Base-by-base conservation (phyloP, 2,888 invertebrate genomes). In the Cryptosula pallasiana region DNA sequence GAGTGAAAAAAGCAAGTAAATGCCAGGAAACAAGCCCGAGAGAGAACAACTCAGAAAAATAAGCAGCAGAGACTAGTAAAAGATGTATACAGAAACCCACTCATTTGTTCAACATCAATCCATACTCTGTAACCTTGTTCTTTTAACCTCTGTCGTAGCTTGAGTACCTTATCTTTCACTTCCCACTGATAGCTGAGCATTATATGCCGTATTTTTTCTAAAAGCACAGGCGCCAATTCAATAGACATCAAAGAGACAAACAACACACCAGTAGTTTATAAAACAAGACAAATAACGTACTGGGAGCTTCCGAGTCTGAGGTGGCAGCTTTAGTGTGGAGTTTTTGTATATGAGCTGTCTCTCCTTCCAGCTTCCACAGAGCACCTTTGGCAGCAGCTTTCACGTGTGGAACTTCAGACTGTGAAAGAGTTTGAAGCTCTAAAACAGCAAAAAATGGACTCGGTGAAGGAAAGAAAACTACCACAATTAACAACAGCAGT, bases 81-180 rank as follows among this genome's bases (percentile, higher is more conserved):
- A 16, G 34, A 27, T 45, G 45, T 45, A 5, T 45, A 20, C 5
- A 45, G 20, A 3, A 35, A 77, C 78, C 76, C 76, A 79, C 82
- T 79, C 80, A 82, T 82, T 72, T 81, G 79, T 75, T 82, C 82
- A 0, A 82, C 79, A 74, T 82, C 82, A 77, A 83, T 80, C 83
- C 83, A 83, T 2, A 83, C 82, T 74, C 81, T 81, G 73, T 79
- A 80, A 3, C 82, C 82, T 35, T 77, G 79, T 57, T 76, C 74
- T 71, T 77, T 78, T 69, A 81, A 74, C 69, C 74, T 75, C 76
- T 81, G 78, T 72, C 79, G 80, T 55, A 81, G 76, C 76, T 77
- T 78, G 35, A 80, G 71, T 79, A 81, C 79, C 23, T 76, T 73
- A 25, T 76, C 71, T 75, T 81, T 80, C 13, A 78, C 78, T 71